phyloP scores from a whole-genome alignment of 2,113 vertebrate genomes.

The Neolamprologus falcicula region DNA sequence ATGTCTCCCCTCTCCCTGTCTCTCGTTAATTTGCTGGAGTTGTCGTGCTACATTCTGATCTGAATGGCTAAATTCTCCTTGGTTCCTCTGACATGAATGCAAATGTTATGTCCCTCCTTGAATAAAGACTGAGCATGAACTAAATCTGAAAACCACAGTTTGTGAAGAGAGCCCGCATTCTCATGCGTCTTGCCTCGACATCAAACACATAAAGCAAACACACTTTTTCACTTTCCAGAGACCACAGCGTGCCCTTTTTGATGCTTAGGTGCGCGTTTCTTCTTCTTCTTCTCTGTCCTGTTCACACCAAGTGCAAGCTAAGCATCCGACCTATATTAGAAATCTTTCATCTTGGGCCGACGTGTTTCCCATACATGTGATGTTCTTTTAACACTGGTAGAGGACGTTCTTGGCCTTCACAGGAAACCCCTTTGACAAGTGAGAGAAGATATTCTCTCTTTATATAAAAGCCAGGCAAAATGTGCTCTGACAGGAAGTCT shows the following conservation, averaged over 20 bases:
- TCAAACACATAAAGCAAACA: slow-evolving; percentile 31
- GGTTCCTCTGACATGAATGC: slow-evolving; percentile 4
- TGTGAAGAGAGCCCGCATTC: background rate
- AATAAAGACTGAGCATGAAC: background rate
- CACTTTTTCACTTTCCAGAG: slow-evolving; percentile 10
- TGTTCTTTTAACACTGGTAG: slow-evolving; percentile 33
- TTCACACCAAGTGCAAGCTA: slow-evolving; percentile 34
- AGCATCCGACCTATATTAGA: slow-evolving; percentile 52
- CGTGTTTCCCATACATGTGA: slow-evolving; percentile 49
- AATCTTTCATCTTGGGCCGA: slow-evolving; percentile 54
- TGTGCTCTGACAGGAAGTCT: slow-evolving; percentile 35
- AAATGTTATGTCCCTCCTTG: slow-evolving; percentile 15
- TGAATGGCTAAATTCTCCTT: background rate
- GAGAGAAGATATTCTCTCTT: slow-evolving; percentile 38
- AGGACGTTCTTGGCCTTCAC: slow-evolving; percentile 56
- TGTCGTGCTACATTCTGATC: background rate
- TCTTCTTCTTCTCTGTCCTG: background rate
- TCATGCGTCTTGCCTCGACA: slow-evolving; percentile 9
- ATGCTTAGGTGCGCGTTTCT: slow-evolving; percentile 3
- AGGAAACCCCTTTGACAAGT: slow-evolving; percentile 48
- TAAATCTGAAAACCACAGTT: background rate
- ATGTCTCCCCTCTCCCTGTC: background rate
- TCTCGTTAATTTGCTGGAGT: slow-evolving; percentile 26
- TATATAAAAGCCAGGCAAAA: slow-evolving; percentile 43
- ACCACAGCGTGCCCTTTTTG: background rate